Evolutionary conservation across 1,140 invertebrate genomes (phyloP), one percentile per base, ranked within the genome.

Genomic region (Drosophila persimilis): DNA sequence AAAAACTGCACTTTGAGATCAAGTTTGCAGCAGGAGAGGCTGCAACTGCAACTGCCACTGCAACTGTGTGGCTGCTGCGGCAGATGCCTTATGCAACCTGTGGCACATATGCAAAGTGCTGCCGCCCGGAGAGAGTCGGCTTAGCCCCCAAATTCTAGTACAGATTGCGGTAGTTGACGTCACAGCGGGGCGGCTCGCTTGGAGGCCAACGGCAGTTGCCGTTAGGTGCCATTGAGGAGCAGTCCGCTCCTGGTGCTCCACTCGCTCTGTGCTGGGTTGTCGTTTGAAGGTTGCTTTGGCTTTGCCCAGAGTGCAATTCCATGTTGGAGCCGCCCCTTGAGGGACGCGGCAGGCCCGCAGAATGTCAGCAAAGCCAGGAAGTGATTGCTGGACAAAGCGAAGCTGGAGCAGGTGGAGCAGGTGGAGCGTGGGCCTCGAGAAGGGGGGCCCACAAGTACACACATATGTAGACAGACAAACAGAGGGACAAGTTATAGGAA

Each of bases 111-210:
- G 35, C 35, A 39, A 39, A 39, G 35, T 53, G 51, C 17, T 17
- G 46, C 46, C 13, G 22, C 22, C 17, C 6, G 29, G 26, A 53
- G 22, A 57, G 69, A 62, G 66, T 54, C 71, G 71, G 69, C 66
- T 48, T 26, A 6, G n/a, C 52, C 11, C 22, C 35, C 4, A 39
- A 74, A 74, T 74, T 74, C 72, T 75, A 67, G 72, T 43, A 29
- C 72, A 74, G 43, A 74, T 74, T 73, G 51, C 71, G 71, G 71
- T 74, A 74, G 59, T 74, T 73, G 70, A 66, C 71, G 71, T 74
- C 71, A 73, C 47, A 74, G 52, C 66, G 55, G 35, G 35, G 35
- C 11, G 35, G 31, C 31, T 31, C 22, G 22, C 22, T 29, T 11
- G 3, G 11, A 39, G 35, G 11, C 35, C 47, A 74, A 56, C 66